Base-by-base conservation (phyloP, 2,888 invertebrate species). In the Andrena fulva region DNA sequence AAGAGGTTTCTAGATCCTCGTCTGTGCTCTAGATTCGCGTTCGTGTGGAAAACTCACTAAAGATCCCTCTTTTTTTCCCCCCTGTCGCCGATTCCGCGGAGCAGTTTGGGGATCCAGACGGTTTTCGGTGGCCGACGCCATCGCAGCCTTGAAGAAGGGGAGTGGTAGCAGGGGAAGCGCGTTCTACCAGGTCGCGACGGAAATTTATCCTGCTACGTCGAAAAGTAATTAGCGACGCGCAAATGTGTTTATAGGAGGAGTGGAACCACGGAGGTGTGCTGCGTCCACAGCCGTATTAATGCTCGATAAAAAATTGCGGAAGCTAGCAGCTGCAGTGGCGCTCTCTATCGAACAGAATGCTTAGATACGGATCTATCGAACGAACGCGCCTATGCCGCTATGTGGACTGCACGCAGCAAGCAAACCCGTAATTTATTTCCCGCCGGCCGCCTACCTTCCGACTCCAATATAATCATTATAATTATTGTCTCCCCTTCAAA, bases 391-490 rank as follows among this genome's bases (percentile, higher is more conserved):
- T 92, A 92, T 92, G 91, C 88, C 82, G 89, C 91, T 91, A 89
- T 91, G 92, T 91, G 87, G 92, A 91, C 90, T 90, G 90, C 91
- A 91, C 91, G 89, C 90, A 89, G 89, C 91, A 87, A 89, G 89
- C 88, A 91, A 92, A 92, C 93, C 92, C 90, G 91, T 92, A 93
- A 93, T 93, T 93, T 93, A 93, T 93, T 92, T 90, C 89, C 86
- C 88, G 89, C 84, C 89, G 88, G 89, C 91, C 90, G 90, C 91
- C 92, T 90, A 90, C 91, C 92, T 89, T 90, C 91, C 92, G 85
- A 90, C 89, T 92, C 89, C 91, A 91, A 92, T 92, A 90, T 92
- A 92, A 92, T 92, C 91, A 93, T 93, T 93, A 91, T 93, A 92
- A 93, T 93, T 93, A 93, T 91, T 93, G 92, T 93, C 91, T 92